Conservation (phyloP, 2,888 invertebrate genomes). For the Parascotia fuliginaria region DNA sequence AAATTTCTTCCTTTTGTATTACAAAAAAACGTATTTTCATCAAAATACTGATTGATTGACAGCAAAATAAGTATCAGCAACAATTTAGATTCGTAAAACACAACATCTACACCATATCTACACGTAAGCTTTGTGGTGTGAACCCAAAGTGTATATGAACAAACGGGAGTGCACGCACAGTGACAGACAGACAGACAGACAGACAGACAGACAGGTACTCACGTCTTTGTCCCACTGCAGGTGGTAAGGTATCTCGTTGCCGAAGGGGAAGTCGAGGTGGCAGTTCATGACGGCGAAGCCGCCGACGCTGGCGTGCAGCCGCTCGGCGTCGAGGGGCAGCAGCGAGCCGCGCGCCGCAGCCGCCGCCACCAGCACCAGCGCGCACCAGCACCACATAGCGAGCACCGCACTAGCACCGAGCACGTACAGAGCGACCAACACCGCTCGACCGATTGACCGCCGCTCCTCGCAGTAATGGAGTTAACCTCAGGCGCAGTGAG, state of each 20-base stretch:
- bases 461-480: conserved; percentile 36
- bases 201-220: conserved; percentile 62
- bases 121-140: no score
- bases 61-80: no score
- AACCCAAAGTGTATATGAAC: background rate
- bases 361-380: conserved; percentile 19
- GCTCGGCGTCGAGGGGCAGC: conserved; percentile 73
- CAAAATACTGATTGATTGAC: no score
- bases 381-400: conserved; percentile 16
- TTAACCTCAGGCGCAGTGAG: conserved; percentile 36
- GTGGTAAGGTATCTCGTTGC: conserved; percentile 93
- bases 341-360: conserved; percentile 48
- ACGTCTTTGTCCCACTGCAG: conserved; percentile 96
- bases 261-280: conserved; percentile 94
- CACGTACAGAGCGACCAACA: conserved; percentile 21
- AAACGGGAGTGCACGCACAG: background rate
- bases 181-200: background rate
- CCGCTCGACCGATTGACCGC: conserved; percentile 41
- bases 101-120: no score
- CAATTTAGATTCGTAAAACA: no score
- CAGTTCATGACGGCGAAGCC: conserved; percentile 93
- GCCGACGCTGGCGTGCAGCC: conserved; percentile 89
- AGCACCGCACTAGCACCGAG: conserved; percentile 9
- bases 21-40: no score
- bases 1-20: no score